Evolutionary conservation across 2,888 invertebrate species (phyloP), one percentile per base, ranked within the genome.

Genomic region (Oligia latruncula): DNA sequence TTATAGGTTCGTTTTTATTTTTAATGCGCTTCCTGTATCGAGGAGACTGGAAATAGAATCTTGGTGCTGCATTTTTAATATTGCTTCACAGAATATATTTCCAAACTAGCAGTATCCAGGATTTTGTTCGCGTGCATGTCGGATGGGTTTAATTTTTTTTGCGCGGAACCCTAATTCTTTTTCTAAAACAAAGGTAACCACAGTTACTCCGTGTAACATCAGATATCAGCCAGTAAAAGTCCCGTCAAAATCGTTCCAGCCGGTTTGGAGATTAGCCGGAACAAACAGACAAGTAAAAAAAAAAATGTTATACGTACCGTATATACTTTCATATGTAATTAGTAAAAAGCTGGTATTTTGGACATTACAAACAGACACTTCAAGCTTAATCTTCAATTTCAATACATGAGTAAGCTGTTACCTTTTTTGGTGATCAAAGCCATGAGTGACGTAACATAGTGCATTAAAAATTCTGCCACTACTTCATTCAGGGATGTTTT

Each of bases 401-500:
- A 46, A 46, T 11, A 46, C 3, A 46, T 62, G 20, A 62, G 29
- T 55, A 2, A 62, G 15, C 1, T 0, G 17, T 43, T 52, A 20
- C 29, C 35, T 29, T 29, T 60, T 55, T 29, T 40, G 4, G 15
- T 49, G 55, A 64, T 72, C 40, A 77, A 64, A 75, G 15, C 8
- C 2, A 3, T 29, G 20, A 20, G 2, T n/a, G 15, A 49, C 5
- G 23, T 29, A 55, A 58, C 70, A 70, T 52, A 55, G 55, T 60
- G 13, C n/a, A 52, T 74, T 40, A 17, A 70, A 77, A 49, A 76
- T 43, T 35, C 29, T 55, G 23, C 64, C 29, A 67, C 23, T 65
- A 71, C 20, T 70, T 73, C 43, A 76, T 83, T 75, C 65, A 86
- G 62, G 52, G 58, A 75, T 70, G 46, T 76, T 86, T 80, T 43